phyloP scores from a whole-genome alignment of 2,113 vertebrate species.

The Columba livia region DNA sequence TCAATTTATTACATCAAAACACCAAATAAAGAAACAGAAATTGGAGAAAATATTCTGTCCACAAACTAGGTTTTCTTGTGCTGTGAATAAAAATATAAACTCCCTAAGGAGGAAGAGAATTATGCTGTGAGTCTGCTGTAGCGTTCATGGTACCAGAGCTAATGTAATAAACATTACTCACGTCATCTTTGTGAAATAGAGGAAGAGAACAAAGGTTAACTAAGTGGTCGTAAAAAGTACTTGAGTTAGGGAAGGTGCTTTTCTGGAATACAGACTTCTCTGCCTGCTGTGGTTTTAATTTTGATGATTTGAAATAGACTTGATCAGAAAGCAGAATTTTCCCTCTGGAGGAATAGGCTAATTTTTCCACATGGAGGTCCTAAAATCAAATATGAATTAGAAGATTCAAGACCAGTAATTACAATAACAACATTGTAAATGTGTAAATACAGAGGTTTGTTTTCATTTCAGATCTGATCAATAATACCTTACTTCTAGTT shows the following conservation, averaged over 20 bases:
- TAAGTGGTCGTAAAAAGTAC: background rate
- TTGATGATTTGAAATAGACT: background rate
- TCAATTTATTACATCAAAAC: conserved; percentile 58
- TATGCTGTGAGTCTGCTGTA: conserved; percentile 14
- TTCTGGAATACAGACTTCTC: background rate
- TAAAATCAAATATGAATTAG: background rate
- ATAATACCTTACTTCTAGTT: background rate
- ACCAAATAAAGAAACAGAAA: conserved; percentile 57
- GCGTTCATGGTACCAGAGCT: conserved; percentile 29
- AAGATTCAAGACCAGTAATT: background rate
- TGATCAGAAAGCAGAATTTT: background rate
- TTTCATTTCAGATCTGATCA: background rate
- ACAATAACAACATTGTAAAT: background rate
- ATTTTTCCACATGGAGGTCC: background rate
- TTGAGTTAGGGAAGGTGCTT: background rate
- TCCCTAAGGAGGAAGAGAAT: conserved; percentile 52
- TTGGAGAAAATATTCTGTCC: background rate
- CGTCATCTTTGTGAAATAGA: conserved; percentile 19
- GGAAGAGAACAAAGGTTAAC: conserved; percentile 46
- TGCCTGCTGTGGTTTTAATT: background rate
- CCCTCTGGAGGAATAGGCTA: background rate
- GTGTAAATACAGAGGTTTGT: background rate
- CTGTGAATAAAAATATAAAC: conserved; percentile 41
- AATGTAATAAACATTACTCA: conserved; percentile 42
- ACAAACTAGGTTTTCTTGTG: conserved; percentile 32